Evolutionary conservation across 2,888 invertebrate genomes (phyloP).

Genomic region (Andrena camellia): DNA sequence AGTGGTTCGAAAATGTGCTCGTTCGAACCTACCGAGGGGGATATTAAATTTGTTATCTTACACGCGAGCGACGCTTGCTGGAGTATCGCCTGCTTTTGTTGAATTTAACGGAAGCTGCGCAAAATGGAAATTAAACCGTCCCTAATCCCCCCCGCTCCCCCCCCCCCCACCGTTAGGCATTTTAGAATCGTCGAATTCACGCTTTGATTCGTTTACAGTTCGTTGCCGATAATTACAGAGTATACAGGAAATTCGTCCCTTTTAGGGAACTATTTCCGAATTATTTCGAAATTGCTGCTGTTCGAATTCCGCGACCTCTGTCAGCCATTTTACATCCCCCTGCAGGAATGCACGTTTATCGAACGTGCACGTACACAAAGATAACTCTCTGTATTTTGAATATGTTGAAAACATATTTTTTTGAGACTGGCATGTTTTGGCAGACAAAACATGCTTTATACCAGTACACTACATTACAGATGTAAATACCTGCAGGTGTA

Average conservation of each 20-base stretch:
- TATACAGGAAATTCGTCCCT: conserved; percentile 7
- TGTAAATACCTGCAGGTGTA: no score
- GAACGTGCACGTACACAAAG: background rate
- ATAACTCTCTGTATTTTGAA: background rate
- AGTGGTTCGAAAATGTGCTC: background rate
- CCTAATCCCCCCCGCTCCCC: background rate
- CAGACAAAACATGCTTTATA: no score
- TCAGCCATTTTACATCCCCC: background rate
- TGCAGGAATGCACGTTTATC: background rate
- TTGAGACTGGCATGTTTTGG: no score
- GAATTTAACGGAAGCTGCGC: background rate
- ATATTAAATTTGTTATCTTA: background rate
- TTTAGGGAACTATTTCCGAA: background rate
- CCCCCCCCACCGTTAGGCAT: no score
- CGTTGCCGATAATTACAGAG: conserved; percentile 11
- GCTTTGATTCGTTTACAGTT: conserved; percentile 10
- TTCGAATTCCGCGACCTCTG: background rate
- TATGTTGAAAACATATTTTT: no score
- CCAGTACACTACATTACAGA: no score
- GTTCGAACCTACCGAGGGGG: background rate
- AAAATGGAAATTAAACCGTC: conserved; percentile 5
- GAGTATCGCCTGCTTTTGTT: background rate
- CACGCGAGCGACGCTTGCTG: background rate
- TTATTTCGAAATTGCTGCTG: background rate
- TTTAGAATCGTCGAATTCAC: conserved; percentile 4